These are phyloP conservation scores for Carassius carassius DNA, from an alignment of 2,113 vertebrate species.

Conservation along the genomic window DNA sequence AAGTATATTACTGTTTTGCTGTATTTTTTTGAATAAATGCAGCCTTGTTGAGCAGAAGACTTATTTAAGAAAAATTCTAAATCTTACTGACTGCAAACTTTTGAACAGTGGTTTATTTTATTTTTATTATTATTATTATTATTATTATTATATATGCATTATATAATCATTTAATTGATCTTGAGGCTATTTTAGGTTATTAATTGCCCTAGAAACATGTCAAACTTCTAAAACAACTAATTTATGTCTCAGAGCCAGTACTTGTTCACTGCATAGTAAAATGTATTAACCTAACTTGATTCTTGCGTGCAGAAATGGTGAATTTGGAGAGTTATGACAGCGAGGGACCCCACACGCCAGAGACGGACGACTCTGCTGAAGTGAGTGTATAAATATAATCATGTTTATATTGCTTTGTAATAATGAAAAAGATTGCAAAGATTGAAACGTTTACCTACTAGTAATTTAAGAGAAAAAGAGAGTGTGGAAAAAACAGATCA, in stretches of 20 bases:
- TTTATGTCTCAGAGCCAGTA: not conserved
- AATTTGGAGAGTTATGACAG: slow-evolving; percentile 88
- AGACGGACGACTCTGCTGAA: slow-evolving; percentile 87
- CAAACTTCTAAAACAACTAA: not conserved
- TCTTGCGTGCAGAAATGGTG: slow-evolving; percentile 78
- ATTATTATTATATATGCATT: not conserved
- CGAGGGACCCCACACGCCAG: slow-evolving; percentile 85
- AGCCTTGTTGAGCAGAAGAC: not conserved
- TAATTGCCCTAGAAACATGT: not conserved
- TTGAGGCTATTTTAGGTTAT: not conserved
- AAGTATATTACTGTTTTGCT: not conserved
- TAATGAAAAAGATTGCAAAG: not conserved
- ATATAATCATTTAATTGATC: not conserved
- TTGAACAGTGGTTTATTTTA: not conserved
- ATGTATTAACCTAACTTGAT: not conserved
- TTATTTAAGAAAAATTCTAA: not conserved
- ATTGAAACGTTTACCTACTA: not conserved
- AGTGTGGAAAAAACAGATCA: not conserved
- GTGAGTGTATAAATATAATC: slow-evolving; percentile 61
- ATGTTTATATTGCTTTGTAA: not conserved
- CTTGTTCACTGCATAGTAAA: not conserved
- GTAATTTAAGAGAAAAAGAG: not conserved
- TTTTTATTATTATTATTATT: not conserved
- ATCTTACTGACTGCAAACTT: not conserved
- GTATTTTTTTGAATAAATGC: not conserved